Base-by-base conservation (phyloP, 2,888 invertebrate species). In the Augochlorella aurata region DNA sequence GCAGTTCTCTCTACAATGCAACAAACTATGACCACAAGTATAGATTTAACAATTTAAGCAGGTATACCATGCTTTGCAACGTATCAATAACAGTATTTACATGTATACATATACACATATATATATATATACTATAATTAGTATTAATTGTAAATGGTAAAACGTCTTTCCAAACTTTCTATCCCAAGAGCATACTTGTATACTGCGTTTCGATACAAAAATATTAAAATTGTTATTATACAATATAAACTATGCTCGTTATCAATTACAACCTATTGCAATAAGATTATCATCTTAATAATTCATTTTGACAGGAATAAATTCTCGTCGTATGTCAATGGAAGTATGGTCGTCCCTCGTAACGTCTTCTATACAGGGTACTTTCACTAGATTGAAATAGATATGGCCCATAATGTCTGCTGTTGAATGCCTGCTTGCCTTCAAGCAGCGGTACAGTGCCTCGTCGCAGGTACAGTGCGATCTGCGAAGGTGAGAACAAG, bases 391-490 rank as follows among this genome's bases (percentile, higher is more conserved):
- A 92, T 98, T 98, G 93, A 98, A 98, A 93, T 97, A 98, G 84
- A 98, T 96, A 90, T 96, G 97, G 63, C 97, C 98, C 96, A 98
- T 96, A 80, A 97, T 91, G 83, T 94, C 94, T 0, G 97, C 96
- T 10, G 97, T 96, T 63, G 97, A 96, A 45, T 96, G 96, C 88
- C 96, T 95, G 49, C 96, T 96, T 74, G 95, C 94, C 93, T 97
- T 97, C 82, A 98, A 95, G 93, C 98, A 98, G 38, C 96, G 95
- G 93, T 96, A 97, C 72, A 98, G 95, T 94, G 96, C 95, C 88
- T 97, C 96, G 93, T 98, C 98, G 94, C 98, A 98, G 72, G 95
- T 95, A 93, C 98, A 98, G 93, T 98, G 98, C 0, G 98, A 98
- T 93, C 96, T 96, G 90, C 3, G 92, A 18, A 71, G 54, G 54